phyloP scores from a whole-genome alignment of 2,113 vertebrate species.

The Pseudonaja textilis region DNA sequence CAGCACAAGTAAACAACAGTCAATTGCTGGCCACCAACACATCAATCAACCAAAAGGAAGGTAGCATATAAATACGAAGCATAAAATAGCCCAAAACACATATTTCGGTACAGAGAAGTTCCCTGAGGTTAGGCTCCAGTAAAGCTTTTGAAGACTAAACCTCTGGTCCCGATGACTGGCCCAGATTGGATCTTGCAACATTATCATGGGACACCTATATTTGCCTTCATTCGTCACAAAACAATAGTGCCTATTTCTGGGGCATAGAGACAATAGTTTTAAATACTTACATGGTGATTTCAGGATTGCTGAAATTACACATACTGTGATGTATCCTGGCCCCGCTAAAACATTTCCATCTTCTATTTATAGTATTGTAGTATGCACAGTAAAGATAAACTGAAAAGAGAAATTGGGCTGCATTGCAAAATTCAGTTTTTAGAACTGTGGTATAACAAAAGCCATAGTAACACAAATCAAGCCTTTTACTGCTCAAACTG shows the following conservation, averaged over 20 bases:
- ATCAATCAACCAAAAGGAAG: too few species aligned
- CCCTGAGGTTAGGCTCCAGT: background rate
- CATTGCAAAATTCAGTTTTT: background rate
- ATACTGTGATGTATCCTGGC: background rate
- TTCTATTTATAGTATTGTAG: background rate
- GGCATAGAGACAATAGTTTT: background rate
- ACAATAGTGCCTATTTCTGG: background rate
- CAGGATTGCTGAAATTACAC: background rate
- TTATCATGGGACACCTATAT: background rate
- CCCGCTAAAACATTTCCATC: background rate
- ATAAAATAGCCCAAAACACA: background rate
- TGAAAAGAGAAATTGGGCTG: constrained; percentile 21
- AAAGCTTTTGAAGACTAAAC: background rate
- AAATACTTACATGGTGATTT: background rate
- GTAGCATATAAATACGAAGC: too few species aligned
- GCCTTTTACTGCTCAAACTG: constrained; percentile 6
- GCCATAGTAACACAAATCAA: constrained; percentile 4
- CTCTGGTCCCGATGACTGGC: background rate
- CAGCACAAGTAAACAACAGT: too few species aligned
- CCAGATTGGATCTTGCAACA: background rate
- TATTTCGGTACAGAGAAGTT: background rate
- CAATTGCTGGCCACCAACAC: too few species aligned
- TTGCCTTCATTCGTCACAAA: background rate
- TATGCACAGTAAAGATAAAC: constrained; percentile 15
- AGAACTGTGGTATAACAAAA: background rate